These are phyloP conservation scores for Tenebrosternarchus preto DNA, from an alignment of 2,113 vertebrate species.

Conservation along the genomic window DNA sequence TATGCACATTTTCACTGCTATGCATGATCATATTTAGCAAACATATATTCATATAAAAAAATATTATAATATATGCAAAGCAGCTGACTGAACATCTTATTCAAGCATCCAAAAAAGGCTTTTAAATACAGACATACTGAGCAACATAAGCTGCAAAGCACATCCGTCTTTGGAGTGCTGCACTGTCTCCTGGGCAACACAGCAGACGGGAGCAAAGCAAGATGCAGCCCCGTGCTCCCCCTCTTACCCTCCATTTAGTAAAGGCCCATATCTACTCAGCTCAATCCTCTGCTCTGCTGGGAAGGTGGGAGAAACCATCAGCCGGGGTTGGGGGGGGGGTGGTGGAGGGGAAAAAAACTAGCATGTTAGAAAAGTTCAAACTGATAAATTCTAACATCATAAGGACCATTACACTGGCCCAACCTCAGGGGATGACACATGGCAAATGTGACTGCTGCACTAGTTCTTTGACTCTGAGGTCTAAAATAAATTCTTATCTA, in stretches of 20 bases:
- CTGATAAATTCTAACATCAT: slow-evolving; percentile 62
- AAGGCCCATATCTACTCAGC: slow-evolving; percentile 71
- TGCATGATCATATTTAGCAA: not conserved
- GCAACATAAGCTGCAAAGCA: slow-evolving; percentile 29
- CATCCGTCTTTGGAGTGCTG: slow-evolving; percentile 11
- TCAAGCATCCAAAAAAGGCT: slow-evolving; percentile 9
- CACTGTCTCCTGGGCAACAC: slow-evolving; percentile 59
- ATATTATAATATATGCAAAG: slow-evolving; percentile 23
- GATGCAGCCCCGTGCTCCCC: slow-evolving; percentile 58
- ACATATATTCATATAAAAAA: too few relatives aligned
- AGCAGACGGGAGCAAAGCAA: slow-evolving; percentile 63
- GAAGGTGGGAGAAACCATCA: slow-evolving; percentile 67
- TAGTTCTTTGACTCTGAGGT: not conserved
- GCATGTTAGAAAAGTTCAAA: slow-evolving; percentile 67
- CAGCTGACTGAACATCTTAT: slow-evolving; percentile 19
- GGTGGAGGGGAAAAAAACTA: slow-evolving; percentile 66
- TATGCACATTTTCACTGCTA: not conserved
- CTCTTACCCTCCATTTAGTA: slow-evolving; percentile 75
- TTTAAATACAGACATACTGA: not conserved
- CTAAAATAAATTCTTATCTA: not conserved
- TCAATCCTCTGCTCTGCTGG: slow-evolving; percentile 75
- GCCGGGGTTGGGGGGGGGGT: too few relatives aligned
- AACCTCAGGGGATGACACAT: slow-evolving; percentile 60
- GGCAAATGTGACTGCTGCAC: slow-evolving; percentile 6
- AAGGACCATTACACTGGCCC: slow-evolving; percentile 58